Conservation (phyloP, 30 jellyfish, hydroid and myxozoan genomes). For the Kudoa iwatai region DNA sequence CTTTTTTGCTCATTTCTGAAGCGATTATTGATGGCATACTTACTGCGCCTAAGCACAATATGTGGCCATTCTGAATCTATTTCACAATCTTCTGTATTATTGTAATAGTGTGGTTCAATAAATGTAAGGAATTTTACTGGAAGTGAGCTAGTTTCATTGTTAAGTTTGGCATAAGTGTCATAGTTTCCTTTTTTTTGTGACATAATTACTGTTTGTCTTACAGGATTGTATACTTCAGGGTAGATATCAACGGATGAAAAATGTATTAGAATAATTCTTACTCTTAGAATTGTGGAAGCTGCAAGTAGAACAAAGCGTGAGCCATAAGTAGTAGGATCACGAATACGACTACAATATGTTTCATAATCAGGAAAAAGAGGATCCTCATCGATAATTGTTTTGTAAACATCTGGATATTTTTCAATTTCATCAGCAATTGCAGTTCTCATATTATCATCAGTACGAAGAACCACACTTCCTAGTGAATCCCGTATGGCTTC, state of each 20-base stretch:
- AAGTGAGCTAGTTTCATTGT: conserved; percentile 1
- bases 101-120: conserved; percentile 25
- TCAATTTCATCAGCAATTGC: conserved; percentile 15
- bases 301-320: conserved; percentile 25
- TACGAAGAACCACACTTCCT: conserved; percentile 9
- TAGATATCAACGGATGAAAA: conserved; percentile 15
- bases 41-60: conserved; percentile 13
- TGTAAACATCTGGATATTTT: conserved; percentile 14
- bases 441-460: conserved; percentile 9
- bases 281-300: conserved; percentile 12
- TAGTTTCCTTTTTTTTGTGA: not conserved
- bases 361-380: conserved; percentile 10
- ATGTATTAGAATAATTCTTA: conserved; percentile 21
- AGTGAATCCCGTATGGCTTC: conserved; percentile 7
- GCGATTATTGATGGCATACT: conserved; percentile 32
- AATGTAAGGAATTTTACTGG: conserved; percentile 19
- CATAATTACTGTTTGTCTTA: not conserved
- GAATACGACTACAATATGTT: conserved; percentile 5
- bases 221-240: conserved; percentile 19
- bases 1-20: conserved; percentile 10
- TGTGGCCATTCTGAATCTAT: conserved; percentile 46
- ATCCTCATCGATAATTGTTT: conserved; percentile 17
- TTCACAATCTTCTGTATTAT: conserved; percentile 18
- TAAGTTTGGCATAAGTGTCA: not conserved
- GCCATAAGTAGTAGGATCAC: conserved; percentile 14